A percentile compares a stretch with the other conserved stretches of the same genome.
phyloP scores from a whole-genome alignment of 2,888 invertebrate species.

The Philereme transversata region DNA sequence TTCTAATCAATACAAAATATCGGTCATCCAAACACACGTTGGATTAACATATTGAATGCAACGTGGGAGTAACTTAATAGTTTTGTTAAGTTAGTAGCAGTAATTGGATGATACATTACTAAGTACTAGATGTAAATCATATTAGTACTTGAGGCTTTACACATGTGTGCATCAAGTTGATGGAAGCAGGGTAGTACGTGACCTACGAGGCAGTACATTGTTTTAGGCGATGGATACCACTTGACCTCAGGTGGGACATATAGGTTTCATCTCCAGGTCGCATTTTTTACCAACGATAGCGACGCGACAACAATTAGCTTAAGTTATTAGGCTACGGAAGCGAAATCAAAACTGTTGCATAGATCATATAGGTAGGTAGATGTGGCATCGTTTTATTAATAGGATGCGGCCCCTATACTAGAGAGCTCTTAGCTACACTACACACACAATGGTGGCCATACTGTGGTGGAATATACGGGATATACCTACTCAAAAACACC shows the following conservation, averaged over 20 bases:
- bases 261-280: no score
- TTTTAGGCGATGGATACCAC: no score
- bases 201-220: no score
- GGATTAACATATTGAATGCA: conserved; percentile 36
- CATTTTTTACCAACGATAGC: no score
- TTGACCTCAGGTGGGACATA: no score
- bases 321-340: no score
- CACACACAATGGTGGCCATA: conserved; percentile 16
- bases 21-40: conserved; percentile 39
- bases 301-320: no score
- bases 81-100: conserved; percentile 14
- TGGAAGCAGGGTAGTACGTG: no score
- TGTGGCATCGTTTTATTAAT: conserved; percentile 23
- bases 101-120: conserved; percentile 23
- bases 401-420: conserved; percentile 17
- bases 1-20: conserved; percentile 42
- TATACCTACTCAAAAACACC: not conserved
- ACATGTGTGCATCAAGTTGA: no score
- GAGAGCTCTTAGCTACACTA: conserved; percentile 17
- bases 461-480: not conserved
- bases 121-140: no score
- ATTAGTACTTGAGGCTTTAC: no score
- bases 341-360: conserved; percentile 6
- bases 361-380: conserved; percentile 1
- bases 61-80: conserved; percentile 37